These are phyloP conservation scores for Corythornis madagascariensis DNA, from an alignment of 2,113 vertebrate genomes.

Conservation along the genomic window DNA sequence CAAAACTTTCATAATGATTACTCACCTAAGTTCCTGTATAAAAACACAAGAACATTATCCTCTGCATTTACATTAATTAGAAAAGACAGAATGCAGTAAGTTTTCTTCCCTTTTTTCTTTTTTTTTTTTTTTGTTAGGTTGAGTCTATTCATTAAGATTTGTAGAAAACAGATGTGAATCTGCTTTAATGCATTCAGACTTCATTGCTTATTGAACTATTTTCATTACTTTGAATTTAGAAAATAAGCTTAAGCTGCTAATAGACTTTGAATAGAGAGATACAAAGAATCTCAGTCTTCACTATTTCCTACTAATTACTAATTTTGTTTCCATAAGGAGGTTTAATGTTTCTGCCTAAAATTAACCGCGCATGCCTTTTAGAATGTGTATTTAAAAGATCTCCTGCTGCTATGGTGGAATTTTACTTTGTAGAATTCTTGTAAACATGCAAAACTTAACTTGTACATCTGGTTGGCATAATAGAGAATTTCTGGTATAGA, in stretches of 20 bases:
- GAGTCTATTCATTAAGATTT: background rate
- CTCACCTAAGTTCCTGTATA: background rate
- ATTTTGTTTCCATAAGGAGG: conserved; percentile 42
- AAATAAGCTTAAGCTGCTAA: conserved; percentile 40
- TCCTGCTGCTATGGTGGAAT: conserved; percentile 6
- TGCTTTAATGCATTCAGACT: conserved; percentile 19
- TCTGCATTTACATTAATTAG: background rate
- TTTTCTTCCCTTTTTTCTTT: background rate
- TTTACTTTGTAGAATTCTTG: conserved; percentile 36
- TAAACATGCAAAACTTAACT: conserved; percentile 42
- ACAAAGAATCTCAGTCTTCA: background rate
- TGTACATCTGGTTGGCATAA: conserved; percentile 2
- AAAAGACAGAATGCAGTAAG: background rate
- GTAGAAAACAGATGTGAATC: conserved; percentile 28
- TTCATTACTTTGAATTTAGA: conserved; percentile 31
- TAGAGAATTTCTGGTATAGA: background rate
- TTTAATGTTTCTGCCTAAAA: conserved; percentile 51
- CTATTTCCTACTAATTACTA: conserved; percentile 48
- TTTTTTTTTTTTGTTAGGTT: background rate
- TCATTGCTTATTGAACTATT: conserved; percentile 39
- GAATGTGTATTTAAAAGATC: conserved; percentile 55
- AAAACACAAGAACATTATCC: background rate
- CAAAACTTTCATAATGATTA: background rate
- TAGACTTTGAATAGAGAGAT: conserved; percentile 26
- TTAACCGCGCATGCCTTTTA: conserved; percentile 25